Conservation (phyloP, 2,888 invertebrate genomes). For the Plutella xylostella region DNA sequence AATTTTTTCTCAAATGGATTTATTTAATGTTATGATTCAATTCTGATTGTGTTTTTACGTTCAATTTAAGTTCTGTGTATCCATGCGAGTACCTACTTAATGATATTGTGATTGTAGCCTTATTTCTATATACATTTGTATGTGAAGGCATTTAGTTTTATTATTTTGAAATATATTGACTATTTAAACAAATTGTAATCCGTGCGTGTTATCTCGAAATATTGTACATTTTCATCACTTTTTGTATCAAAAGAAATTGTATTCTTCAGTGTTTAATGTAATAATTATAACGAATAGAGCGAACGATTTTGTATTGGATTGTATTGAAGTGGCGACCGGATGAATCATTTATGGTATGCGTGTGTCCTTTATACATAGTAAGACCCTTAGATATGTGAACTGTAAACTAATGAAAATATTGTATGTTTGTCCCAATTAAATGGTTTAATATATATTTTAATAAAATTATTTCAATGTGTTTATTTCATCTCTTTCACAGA, state of each 20-base stretch:
- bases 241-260: slow-evolving; percentile 30
- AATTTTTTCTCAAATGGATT: slow-evolving; percentile 33
- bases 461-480: slow-evolving; percentile 40
- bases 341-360: no score
- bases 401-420: slow-evolving; percentile 69
- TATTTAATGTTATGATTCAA: slow-evolving; percentile 28
- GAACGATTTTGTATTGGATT: slow-evolving; percentile 33
- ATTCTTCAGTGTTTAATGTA: slow-evolving; percentile 30
- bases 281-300: slow-evolving; percentile 32
- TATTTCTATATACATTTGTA: background rate
- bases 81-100: background rate
- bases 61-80: slow-evolving; percentile 4
- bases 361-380: slow-evolving; percentile 64
- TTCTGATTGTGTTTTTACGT: slow-evolving; percentile 24
- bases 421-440: slow-evolving; percentile 68
- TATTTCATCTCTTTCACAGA: slow-evolving; percentile 18
- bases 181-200: slow-evolving; percentile 2
- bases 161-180: background rate
- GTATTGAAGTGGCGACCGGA: slow-evolving; percentile 1
- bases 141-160: slow-evolving; percentile 1
- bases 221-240: slow-evolving; percentile 37
- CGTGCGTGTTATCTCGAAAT: slow-evolving; percentile 30
- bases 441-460: slow-evolving; percentile 71
- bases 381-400: slow-evolving; percentile 54
- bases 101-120: slow-evolving; percentile 4